Evolutionary conservation across 2,888 invertebrate genomes (phyloP), one percentile per base, ranked within the genome.

Genomic region (Caenorhabditis drosophilae): DNA sequence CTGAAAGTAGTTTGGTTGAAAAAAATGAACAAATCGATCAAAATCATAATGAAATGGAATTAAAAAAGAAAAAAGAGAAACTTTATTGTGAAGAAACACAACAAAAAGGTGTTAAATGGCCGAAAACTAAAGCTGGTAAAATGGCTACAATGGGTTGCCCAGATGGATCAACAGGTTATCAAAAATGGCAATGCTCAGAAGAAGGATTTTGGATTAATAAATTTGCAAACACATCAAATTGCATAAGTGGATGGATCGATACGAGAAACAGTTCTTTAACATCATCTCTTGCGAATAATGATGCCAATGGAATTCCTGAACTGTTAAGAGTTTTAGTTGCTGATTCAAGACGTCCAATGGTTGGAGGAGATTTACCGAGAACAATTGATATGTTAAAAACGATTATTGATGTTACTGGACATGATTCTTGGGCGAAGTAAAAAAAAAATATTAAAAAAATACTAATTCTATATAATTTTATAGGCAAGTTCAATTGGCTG

Each of bases 331-430:
- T 44, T 11, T 40, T 69, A 6, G 44, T 41, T 9, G 26, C 66
- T 15, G 50, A 69, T 35, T 57, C 62, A 2, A 51, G 66, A 44
- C 60, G 70, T 11, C 70, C 73, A 18, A 59, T 66, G 57, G 71
- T 68, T 23, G 76, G 73, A 34, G 78, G 78, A 3, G 78, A 78
- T 36, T 40, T 76, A n/a, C 73, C 67, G 15, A 62, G 58, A 42
- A 50, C 73, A 31, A 53, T 71, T 0, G 20, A 53, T 7, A 50
- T 76, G 18, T 53, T 77, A 18, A 68, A 69, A 22, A 54, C 48
- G 25, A 55, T 59, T 31, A 61, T 58, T 0, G 27, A 60, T 16
- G 35, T 40, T n/a, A 31, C 69, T 4, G 50, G 34, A 12, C 67
- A 59, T 0, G 67, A 67, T 20, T 27, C 12, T 4, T 73, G 69